Conservation (phyloP, 1,140 invertebrate genomes). For the Pseudoatta argentina region DNA sequence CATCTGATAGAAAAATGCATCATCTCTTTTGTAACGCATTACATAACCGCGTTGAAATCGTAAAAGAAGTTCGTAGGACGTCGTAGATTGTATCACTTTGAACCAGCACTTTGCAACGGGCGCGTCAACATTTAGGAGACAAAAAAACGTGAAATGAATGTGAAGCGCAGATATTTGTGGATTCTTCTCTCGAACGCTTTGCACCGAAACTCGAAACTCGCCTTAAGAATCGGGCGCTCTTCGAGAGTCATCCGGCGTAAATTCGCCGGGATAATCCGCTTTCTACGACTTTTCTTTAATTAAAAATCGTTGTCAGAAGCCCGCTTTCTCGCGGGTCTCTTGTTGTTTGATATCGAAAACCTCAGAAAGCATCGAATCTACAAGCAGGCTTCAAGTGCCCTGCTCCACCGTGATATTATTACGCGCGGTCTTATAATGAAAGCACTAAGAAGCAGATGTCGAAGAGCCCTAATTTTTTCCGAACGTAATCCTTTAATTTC, state of each 20-base stretch:
- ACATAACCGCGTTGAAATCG: background rate
- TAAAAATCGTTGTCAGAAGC: conserved; percentile 35
- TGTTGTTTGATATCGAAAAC: conserved; percentile 35
- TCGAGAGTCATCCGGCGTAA: conserved; percentile 36
- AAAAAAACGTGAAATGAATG: background rate
- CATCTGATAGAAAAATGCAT: background rate
- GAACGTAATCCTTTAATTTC: conserved; percentile 57
- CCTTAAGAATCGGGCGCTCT: conserved; percentile 56
- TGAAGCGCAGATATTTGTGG: background rate
- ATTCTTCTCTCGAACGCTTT: conserved; percentile 38
- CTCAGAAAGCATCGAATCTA: background rate
- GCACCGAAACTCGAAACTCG: conserved; percentile 45
- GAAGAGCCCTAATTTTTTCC: conserved; percentile 51
- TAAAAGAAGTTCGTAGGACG: background rate
- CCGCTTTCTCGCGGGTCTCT: conserved; percentile 9
- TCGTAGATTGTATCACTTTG: background rate
- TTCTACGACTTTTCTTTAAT: conserved; percentile 46
- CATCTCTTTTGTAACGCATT: background rate
- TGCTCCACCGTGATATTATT: conserved; percentile 8
- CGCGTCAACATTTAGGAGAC: background rate
- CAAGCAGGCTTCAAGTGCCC: background rate
- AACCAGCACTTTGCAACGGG: background rate
- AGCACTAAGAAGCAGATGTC: conserved; percentile 39
- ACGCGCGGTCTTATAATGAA: conserved; percentile 14
- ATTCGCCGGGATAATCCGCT: conserved; percentile 32